Evolutionary conservation across 2,888 invertebrate species (phyloP).

Genomic region (Drosophila eohydei): DNA sequence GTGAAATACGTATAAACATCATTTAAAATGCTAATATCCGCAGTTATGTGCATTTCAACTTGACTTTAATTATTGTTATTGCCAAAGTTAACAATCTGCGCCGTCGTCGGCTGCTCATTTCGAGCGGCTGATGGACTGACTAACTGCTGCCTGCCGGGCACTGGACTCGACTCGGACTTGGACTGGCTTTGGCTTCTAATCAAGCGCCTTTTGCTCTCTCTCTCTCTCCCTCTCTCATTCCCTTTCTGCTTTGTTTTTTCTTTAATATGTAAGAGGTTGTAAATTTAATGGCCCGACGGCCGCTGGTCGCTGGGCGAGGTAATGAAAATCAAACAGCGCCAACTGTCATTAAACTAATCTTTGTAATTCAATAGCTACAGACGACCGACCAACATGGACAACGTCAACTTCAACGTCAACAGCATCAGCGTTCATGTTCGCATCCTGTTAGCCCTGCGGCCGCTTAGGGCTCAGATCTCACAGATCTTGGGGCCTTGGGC

Average conservation of each 20-base stretch:
- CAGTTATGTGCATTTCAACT: conserved; percentile 83
- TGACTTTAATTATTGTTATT: conserved; percentile 84
- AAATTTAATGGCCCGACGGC: conserved; percentile 76
- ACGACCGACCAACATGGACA: conserved; percentile 38
- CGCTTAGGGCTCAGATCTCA: conserved; percentile 2
- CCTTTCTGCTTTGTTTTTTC: conserved; percentile 34
- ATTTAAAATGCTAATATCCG: conserved; percentile 83
- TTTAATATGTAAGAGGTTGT: conserved; percentile 78
- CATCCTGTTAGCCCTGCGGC: conserved; percentile 43
- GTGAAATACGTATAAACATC: conserved; percentile 71
- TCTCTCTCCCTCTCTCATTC: background rate
- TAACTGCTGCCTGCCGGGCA: conserved; percentile 52
- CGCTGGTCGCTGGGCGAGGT: conserved; percentile 57
- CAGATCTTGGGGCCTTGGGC: background rate
- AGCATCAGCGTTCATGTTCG: conserved; percentile 33
- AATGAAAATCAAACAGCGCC: conserved; percentile 81
- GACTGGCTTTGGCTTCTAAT: conserved; percentile 61
- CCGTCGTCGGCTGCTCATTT: conserved; percentile 63
- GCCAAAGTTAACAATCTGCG: conserved; percentile 82
- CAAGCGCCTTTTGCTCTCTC: conserved; percentile 41
- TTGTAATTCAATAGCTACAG: conserved; percentile 79
- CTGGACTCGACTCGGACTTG: conserved; percentile 16
- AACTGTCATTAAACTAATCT: conserved; percentile 83
- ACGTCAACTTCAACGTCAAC: conserved; percentile 21
- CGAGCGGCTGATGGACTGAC: conserved; percentile 64